phyloP scores from a whole-genome alignment of 2,113 vertebrate genomes.

The Corydoras maculifer region DNA sequence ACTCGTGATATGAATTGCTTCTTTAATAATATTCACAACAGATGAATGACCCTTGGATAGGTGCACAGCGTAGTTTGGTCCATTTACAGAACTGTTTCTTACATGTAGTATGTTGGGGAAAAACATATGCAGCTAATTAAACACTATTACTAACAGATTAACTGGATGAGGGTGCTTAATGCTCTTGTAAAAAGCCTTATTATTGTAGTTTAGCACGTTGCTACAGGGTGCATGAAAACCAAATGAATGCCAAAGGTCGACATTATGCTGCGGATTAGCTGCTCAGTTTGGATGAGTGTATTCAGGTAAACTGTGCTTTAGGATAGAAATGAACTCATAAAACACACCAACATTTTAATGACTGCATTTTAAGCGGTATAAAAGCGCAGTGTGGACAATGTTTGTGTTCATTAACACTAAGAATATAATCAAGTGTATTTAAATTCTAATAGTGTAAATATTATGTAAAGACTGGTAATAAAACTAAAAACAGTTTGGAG shows the following conservation, averaged over 20 bases:
- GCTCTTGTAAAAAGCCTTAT: constrained; percentile 22
- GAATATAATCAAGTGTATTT: too few species aligned
- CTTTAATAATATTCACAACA: background rate
- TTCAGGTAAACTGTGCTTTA: too few species aligned
- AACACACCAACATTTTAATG: too few species aligned
- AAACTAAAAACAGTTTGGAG: too few species aligned
- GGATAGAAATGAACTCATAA: too few species aligned
- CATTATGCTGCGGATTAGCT: background rate
- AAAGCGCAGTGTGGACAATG: too few species aligned
- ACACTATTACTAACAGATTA: constrained; percentile 23
- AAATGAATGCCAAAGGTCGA: background rate
- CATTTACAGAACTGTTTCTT: background rate
- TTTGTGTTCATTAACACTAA: too few species aligned
- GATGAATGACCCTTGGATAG: background rate
- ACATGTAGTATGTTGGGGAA: constrained; percentile 5
- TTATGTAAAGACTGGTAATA: too few species aligned
- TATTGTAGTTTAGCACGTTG: background rate
- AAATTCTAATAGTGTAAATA: too few species aligned
- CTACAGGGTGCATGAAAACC: background rate
- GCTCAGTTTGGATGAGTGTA: too few species aligned
- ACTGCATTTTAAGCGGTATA: too few species aligned
- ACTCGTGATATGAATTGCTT: background rate
- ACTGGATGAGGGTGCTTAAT: constrained; percentile 38
- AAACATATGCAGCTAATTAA: background rate
- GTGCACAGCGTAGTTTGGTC: background rate